Conservation (phyloP, 2,797 vertebrate species). For the Rhynchonycteris naso region DNA sequence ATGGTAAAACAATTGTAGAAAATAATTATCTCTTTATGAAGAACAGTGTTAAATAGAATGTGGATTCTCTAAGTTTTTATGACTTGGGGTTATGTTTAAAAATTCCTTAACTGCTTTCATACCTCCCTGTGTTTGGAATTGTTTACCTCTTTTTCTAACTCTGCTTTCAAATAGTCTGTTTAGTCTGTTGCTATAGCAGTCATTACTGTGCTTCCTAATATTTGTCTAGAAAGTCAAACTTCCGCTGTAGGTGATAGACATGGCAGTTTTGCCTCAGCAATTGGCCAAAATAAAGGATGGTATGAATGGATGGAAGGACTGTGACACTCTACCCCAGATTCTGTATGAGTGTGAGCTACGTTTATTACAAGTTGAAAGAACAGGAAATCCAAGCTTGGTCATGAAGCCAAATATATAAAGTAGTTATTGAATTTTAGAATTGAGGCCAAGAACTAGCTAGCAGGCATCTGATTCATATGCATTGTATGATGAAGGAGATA, state of each 20-base stretch:
- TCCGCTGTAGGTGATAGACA: conserved; percentile 54
- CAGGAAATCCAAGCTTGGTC: conserved; percentile 35
- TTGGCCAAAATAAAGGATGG: conserved; percentile 56
- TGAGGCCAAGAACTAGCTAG: conserved; percentile 13
- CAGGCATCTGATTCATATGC: conserved; percentile 44
- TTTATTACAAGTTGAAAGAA: conserved; percentile 24
- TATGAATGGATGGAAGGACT: conserved; percentile 11
- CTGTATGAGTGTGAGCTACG: not conserved
- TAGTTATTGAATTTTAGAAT: conserved; percentile 24
- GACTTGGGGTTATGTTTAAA: not conserved
- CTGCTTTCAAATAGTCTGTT: conserved; percentile 64
- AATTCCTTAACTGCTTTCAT: not conserved
- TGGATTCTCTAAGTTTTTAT: not conserved
- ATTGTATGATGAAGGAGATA: conserved; percentile 51
- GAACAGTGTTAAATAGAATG: not conserved
- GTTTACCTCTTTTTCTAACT: conserved; percentile 44
- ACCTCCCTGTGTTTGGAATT: conserved; percentile 18
- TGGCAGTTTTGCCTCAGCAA: conserved; percentile 36
- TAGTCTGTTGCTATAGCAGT: conserved; percentile 77
- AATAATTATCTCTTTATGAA: conserved; percentile 20
- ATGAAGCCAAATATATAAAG: conserved; percentile 16
- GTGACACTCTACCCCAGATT: conserved; percentile 13
- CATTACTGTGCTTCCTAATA: conserved; percentile 37
- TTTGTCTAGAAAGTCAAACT: conserved; percentile 59
- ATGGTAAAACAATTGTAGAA: conserved; percentile 11